Evolutionary conservation across 2,888 invertebrate species (phyloP).

Genomic region (Mythimna impura): DNA sequence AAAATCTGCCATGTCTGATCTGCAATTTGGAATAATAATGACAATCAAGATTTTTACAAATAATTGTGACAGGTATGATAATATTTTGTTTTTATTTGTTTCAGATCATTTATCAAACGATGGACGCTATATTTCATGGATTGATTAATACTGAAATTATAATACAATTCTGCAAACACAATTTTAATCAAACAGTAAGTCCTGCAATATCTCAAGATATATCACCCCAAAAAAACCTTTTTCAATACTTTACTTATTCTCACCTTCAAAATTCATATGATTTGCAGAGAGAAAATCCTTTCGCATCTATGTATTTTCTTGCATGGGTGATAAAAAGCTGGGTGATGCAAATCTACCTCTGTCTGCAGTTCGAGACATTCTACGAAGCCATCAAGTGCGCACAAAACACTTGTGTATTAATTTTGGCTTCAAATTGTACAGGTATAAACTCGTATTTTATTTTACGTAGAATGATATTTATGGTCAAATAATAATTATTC

Average conservation of each 20-base stretch:
- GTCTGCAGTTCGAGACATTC: background rate
- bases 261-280: background rate
- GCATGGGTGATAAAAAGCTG: background rate
- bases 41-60: background rate
- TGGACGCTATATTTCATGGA: background rate
- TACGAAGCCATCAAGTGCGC: background rate
- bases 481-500: background rate
- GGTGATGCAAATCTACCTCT: background rate
- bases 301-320: background rate
- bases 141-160: background rate
- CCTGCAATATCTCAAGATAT: background rate
- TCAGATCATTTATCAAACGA: background rate
- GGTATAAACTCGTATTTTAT: background rate
- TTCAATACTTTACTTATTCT: background rate
- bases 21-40: too few relatives aligned
- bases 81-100: background rate
- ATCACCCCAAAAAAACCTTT: background rate
- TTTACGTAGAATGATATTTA: background rate
- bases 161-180: background rate
- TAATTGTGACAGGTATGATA: background rate
- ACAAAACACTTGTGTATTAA: background rate
- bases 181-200: background rate
- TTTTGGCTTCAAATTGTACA: slow-evolving; percentile 1
- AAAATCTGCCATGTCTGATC: too few relatives aligned
- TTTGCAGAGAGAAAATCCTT: background rate